Base-by-base conservation (phyloP, 2,797 vertebrate species). In the Gouania willdenowi region DNA sequence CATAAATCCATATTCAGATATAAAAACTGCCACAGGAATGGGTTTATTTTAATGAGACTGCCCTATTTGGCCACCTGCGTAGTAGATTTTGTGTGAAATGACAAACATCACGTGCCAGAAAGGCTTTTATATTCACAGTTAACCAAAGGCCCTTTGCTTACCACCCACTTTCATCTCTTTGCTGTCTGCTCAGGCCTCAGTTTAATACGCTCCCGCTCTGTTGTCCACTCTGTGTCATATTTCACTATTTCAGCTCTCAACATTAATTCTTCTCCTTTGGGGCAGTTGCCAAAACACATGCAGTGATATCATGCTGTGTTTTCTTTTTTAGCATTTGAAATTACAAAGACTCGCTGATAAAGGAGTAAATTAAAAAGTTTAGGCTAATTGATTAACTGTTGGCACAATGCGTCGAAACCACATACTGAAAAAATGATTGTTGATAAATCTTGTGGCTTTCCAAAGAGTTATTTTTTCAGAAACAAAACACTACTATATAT, bases 311-410 rank as follows among this genome's bases (percentile, higher is more conserved):
- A 23, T 15, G 33, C 35, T 48, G 24, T 17, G 54, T 24, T 19
- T 50, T n/a, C n/a, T n/a, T 75, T 63, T 38, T 4, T 5, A 42
- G 21, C 53, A 49, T 29, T 41, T 41, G 44, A 62, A 59, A 61
- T 66, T 43, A 63, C 50, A 69, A 61, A 67, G 48, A 36, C 40
- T 46, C 41, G 36, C 41, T 61, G 48, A 48, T 70, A 48, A 74
- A 63, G 30, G 40, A 47, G 48, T 39, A 42, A 64, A 67, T 69
- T 41, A 38, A 30, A 50, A 50, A 47, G 48, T 59, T 54, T 66
- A 27, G 27, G 17, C 15, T 50, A 57, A 76, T 63, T 66, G 64
- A 72, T 66, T 76, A 62, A 68, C 69, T 59, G 31, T 30, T 54
- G 55, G 26, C 38, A 33, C 38, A 41, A 50, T 45, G 16, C 26